Base-by-base conservation (phyloP, 1,140 invertebrate species). In the Pseudomyrmex sp. region DNA sequence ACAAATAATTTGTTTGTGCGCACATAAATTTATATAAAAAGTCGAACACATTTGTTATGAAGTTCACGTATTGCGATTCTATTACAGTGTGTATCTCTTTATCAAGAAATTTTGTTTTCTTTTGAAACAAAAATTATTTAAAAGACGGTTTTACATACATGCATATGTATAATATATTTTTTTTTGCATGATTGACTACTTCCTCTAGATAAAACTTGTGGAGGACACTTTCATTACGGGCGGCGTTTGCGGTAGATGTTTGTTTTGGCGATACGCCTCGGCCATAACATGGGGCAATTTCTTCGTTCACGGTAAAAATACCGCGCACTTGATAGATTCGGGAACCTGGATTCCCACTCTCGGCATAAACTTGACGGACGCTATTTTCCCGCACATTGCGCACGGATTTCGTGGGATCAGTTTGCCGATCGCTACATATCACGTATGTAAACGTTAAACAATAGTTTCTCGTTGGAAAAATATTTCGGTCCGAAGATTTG, bases 341-440 rank as follows among this genome's bases (percentile, higher is more conserved):
- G 97, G 97, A 1, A 94, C 92, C 18, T 98, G 98, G 98, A 95
- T 95, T 73, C 96, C 97, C 0, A 93, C 96, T 48, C 94, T 96
- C 83, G 97, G 97, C 0, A 93, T 96, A 35, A 93, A 94, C 46
- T 94, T 97, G 69, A 93, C 93, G 0, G 97, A 98, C 89, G 95
- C 96, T 8, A 91, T 98, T 54, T 98, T 98, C 92, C 97, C 97
- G 0, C 97, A 98, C 88, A 94, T 97, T 0, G 95, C 93, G 2
- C 96, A 98, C 83, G 97, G 97, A 15, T 98, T 98, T 85, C 95
- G 97, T 48, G 96, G 97, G n/a, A 96, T 96, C 84, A 95, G 92
- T 18, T 87, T 98, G 73, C 96, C 96, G 0, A 94, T 97, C 12
- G 93, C 96, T 1, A 96, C 96, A 0, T 96, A 96, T 92, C 96